Evolutionary conservation across 1,140 invertebrate genomes (phyloP).

Genomic region (Halyomorpha halys): DNA sequence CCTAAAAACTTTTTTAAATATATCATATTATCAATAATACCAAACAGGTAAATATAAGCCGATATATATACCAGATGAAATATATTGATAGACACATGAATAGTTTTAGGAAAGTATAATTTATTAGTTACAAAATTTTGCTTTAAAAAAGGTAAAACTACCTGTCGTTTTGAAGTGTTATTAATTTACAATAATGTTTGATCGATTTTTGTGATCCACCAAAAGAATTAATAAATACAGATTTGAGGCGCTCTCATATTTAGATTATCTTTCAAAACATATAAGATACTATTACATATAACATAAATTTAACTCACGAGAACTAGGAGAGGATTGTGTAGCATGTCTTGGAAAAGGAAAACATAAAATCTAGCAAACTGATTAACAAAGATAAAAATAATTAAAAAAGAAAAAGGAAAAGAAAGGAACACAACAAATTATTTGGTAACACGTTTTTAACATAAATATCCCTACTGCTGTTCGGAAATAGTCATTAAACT

Average conservation of each 20-base stretch:
- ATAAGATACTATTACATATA: background rate
- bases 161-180: background rate
- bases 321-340: background rate
- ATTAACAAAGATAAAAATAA: background rate
- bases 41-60: too few relatives aligned
- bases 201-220: background rate
- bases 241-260: constrained; percentile 10
- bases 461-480: constrained; percentile 2
- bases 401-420: background rate
- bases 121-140: background rate
- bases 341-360: background rate
- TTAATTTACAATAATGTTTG: background rate
- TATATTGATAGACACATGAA: background rate
- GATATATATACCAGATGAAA: too few relatives aligned
- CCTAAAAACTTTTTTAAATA: too few relatives aligned
- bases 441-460: constrained; percentile 10
- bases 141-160: background rate
- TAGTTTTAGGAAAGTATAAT: background rate
- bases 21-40: too few relatives aligned
- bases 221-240: background rate
- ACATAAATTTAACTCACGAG: background rate
- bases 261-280: too few relatives aligned
- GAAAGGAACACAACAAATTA: constrained; percentile 8
- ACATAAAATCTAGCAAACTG: background rate
- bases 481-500: background rate